A percentile compares a stretch with the other conserved stretches of the same genome.
Evolutionary conservation across 2,113 vertebrate genomes (phyloP).

Genomic region (Dascyllus trimaculatus): DNA sequence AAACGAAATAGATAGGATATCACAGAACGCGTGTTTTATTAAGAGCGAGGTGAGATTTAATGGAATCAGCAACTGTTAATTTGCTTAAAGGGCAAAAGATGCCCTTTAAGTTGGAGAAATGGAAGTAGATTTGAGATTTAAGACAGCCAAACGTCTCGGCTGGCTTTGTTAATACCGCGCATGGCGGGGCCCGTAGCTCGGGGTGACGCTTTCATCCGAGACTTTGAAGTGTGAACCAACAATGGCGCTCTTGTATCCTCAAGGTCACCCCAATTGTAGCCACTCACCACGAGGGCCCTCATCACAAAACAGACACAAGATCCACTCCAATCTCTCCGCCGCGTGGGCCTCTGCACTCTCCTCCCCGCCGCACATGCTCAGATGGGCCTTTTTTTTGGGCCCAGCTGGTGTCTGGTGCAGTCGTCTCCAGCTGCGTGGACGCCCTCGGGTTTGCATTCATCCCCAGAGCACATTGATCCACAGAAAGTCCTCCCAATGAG

Average conservation of each 20-base stretch:
- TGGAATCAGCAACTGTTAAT: constrained; percentile 33
- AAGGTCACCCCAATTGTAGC: constrained; percentile 44
- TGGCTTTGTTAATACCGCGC: not conserved
- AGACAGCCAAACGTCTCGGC: not conserved
- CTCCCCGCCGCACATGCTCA: not conserved
- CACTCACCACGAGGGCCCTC: constrained; percentile 47
- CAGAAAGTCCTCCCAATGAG: constrained; percentile 24
- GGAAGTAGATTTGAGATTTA: not conserved
- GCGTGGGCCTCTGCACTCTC: not conserved
- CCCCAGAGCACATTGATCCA: constrained; percentile 19
- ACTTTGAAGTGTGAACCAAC: constrained; percentile 49
- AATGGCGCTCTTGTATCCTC: constrained; percentile 46
- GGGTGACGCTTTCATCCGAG: constrained; percentile 1
- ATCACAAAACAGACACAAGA: constrained; percentile 28
- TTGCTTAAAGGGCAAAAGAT: constrained; percentile 1
- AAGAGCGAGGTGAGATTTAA: constrained; percentile 32
- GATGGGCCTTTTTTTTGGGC: not conserved
- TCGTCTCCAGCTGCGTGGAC: constrained; percentile 42
- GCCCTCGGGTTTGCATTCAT: not conserved
- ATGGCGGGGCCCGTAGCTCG: not conserved
- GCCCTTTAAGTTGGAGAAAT: not conserved
- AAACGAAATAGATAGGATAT: constrained; percentile 46
- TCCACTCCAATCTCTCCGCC: constrained; percentile 38
- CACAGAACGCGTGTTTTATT: constrained; percentile 22
- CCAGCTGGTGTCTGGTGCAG: constrained; percentile 18